A percentile compares a stretch with the other conserved stretches of the same genome.
phyloP scores from a whole-genome alignment of 2,888 invertebrate species.

The Leptothorax acervorum region DNA sequence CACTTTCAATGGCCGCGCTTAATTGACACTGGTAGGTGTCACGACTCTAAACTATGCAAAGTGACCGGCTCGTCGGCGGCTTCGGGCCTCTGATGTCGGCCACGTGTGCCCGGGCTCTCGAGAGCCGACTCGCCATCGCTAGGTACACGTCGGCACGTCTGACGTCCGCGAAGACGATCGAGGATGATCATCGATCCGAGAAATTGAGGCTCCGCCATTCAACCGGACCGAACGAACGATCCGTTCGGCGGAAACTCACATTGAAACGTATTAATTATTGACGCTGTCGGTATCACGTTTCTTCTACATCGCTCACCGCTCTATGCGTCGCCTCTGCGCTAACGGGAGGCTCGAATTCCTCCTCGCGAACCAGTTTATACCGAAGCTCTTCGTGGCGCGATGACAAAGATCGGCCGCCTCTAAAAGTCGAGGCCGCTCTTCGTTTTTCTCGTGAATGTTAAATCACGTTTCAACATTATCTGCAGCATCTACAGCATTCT shows the following conservation, averaged over 20 bases:
- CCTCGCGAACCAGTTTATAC: constrained; percentile 35
- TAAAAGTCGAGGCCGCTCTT: not conserved
- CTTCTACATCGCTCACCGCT: constrained; percentile 51
- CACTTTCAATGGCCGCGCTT: constrained; percentile 40
- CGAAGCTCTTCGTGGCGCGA: constrained; percentile 1
- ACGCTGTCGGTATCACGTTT: constrained; percentile 53
- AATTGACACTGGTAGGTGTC: constrained; percentile 55
- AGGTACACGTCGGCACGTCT: constrained; percentile 31
- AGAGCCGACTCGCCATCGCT: constrained; percentile 24
- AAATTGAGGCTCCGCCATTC: constrained; percentile 62
- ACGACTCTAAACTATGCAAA: constrained; percentile 50
- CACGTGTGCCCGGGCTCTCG: constrained; percentile 44
- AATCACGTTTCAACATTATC: constrained; percentile 31
- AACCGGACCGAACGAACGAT: constrained; percentile 70
- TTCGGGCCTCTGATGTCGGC: constrained; percentile 48
- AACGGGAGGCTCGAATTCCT: constrained; percentile 38
- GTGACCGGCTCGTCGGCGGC: constrained; percentile 48
- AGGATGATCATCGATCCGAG: constrained; percentile 61
- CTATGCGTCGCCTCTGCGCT: constrained; percentile 12
- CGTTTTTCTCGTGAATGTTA: constrained; percentile 12
- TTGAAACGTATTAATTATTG: constrained; percentile 58
- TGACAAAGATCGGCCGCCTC: constrained; percentile 21
- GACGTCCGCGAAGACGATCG: constrained; percentile 52
- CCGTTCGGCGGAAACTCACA: constrained; percentile 55
- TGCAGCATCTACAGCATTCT: constrained; percentile 7